Conservation (phyloP, 2,797 vertebrate species). For the Oceanodroma leucorhoa region DNA sequence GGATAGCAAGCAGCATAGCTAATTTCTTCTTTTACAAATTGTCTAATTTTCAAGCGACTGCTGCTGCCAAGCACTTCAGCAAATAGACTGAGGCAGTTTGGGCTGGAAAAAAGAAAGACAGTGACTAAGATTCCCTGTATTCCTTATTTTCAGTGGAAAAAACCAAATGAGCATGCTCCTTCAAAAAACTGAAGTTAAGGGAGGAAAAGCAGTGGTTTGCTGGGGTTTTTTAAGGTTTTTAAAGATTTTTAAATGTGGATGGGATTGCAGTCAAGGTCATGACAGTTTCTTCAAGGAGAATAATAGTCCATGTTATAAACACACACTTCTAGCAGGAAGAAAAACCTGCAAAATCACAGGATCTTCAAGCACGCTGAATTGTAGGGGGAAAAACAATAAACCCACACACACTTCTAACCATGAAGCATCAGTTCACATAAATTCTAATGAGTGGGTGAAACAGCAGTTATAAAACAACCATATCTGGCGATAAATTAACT, state of each 20-base stretch:
- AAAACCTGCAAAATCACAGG: background rate
- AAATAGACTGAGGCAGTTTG: background rate
- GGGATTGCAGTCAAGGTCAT: background rate
- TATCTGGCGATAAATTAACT: background rate
- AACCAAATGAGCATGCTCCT: background rate
- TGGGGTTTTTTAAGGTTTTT: background rate
- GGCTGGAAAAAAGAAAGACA: background rate
- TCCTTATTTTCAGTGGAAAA: background rate
- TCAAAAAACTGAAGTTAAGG: background rate
- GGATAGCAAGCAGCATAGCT: background rate
- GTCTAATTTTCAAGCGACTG: constrained; percentile 6
- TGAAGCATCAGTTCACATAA: background rate
- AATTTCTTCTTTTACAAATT: background rate
- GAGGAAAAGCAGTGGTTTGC: background rate
- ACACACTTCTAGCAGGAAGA: background rate
- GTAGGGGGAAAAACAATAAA: background rate
- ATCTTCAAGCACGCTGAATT: background rate
- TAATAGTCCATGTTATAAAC: background rate
- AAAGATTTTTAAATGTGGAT: background rate
- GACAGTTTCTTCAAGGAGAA: background rate
- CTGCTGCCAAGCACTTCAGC: background rate
- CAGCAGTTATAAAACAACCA: background rate
- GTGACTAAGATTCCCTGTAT: background rate
- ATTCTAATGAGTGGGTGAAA: background rate
- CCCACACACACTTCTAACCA: background rate